These are phyloP conservation scores for Oreohelix idahoensis DNA, from an alignment of 1,140 invertebrate genomes.

Conservation along the genomic window DNA sequence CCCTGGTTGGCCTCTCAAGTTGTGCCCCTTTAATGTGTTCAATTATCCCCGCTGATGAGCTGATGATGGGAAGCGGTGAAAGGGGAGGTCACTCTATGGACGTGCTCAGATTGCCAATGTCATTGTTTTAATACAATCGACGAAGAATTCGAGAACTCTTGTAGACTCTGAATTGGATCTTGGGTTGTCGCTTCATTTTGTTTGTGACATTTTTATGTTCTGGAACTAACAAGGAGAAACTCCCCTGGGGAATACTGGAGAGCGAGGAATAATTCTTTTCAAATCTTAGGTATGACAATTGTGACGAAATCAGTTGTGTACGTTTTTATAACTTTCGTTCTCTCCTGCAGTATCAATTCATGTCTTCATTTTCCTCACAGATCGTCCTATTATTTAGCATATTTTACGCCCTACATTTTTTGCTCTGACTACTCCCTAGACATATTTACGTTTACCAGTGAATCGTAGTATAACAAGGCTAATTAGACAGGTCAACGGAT, in stretches of 20 bases:
- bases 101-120: not conserved
- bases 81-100: conserved; percentile 8
- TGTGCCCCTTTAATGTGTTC: conserved; percentile 24
- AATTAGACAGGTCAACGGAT: no score
- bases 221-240: not conserved
- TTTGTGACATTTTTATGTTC: not conserved
- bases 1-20: conserved; percentile 15
- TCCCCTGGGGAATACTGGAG: not conserved
- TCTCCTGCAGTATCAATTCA: no score
- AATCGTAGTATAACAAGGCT: no score
- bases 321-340: no score
- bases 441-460: no score
- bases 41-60: conserved; percentile 10
- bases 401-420: no score
- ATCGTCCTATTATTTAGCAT: no score
- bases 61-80: conserved; percentile 13
- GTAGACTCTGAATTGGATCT: conserved; percentile 11
- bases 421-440: no score
- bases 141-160: not conserved
- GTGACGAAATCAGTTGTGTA: no score
- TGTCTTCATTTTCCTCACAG: no score
- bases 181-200: not conserved
- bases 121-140: conserved; percentile 1
- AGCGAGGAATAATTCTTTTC: not conserved
- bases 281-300: not conserved